phyloP scores from a whole-genome alignment of 2,888 invertebrate species.

The Chloroclysta siterata region DNA sequence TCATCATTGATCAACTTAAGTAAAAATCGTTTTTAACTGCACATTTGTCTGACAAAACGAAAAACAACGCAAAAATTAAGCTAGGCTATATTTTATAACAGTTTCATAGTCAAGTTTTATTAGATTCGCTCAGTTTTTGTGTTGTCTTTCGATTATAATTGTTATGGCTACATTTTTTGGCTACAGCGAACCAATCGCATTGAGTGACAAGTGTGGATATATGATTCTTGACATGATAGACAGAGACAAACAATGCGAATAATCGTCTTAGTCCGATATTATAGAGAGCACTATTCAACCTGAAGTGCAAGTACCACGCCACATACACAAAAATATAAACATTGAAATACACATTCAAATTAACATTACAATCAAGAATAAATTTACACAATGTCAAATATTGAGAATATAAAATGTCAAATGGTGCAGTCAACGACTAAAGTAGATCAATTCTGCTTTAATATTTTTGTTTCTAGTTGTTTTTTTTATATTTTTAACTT shows the following conservation, averaged over 20 bases:
- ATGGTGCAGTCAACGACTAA: slow-evolving; percentile 4
- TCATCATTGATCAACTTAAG: background rate
- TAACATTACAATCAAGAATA: slow-evolving; percentile 10
- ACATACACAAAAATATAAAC: slow-evolving; percentile 23
- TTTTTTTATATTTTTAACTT: background rate
- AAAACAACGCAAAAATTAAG: background rate
- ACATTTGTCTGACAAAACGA: background rate
- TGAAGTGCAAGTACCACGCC: slow-evolving; percentile 20
- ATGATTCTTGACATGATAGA: background rate
- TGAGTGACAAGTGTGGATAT: background rate
- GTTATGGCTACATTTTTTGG: background rate
- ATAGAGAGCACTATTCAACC: background rate
- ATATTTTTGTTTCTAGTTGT: no score
- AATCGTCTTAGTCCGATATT: background rate
- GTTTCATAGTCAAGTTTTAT: background rate
- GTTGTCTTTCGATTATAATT: background rate
- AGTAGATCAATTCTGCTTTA: background rate
- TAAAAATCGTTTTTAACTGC: background rate
- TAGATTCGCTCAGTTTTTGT: background rate
- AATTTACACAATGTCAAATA: slow-evolving; percentile 24
- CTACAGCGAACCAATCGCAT: background rate
- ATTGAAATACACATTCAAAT: slow-evolving; percentile 20
- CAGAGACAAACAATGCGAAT: background rate
- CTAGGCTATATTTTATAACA: background rate
- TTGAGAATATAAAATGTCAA: slow-evolving; percentile 11